These are phyloP conservation scores for Polia nebulosa DNA, from an alignment of 2,888 invertebrate species.

Conservation along the genomic window DNA sequence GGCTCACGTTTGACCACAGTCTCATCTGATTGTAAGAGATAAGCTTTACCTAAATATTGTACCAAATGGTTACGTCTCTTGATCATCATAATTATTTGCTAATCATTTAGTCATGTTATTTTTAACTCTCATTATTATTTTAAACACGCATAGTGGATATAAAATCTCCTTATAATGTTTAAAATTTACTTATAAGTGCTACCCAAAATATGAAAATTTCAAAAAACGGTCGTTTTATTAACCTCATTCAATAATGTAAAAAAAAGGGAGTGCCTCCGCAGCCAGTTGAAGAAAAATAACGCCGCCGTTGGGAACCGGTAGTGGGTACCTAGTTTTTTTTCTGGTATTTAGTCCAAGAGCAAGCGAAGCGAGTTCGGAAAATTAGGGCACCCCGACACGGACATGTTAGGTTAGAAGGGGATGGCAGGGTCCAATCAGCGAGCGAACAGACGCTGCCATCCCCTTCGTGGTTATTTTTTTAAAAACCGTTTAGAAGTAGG, in stretches of 20 bases:
- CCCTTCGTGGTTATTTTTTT: too few relatives aligned
- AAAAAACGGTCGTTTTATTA: constrained; percentile 13
- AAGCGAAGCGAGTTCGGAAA: too few relatives aligned
- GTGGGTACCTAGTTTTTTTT: too few relatives aligned
- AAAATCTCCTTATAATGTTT: constrained; percentile 36
- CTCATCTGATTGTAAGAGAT: constrained; percentile 10
- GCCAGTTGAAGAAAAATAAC: too few relatives aligned
- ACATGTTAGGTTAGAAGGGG: too few relatives aligned
- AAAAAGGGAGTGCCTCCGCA: too few relatives aligned
- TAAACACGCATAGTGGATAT: constrained; percentile 43
- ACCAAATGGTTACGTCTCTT: constrained; percentile 11
- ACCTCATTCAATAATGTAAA: not conserved
- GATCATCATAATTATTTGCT: constrained; percentile 29
- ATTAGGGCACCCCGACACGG: too few relatives aligned
- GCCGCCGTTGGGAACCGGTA: too few relatives aligned
- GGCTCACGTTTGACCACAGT: constrained; percentile 1
- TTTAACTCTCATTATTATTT: constrained; percentile 43
- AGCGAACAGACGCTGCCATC: too few relatives aligned
- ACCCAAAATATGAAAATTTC: constrained; percentile 36
- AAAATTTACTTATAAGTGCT: constrained; percentile 38
- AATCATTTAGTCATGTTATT: constrained; percentile 37
- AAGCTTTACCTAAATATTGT: constrained; percentile 4
- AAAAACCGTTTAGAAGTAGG: too few relatives aligned
- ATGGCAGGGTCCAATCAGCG: too few relatives aligned
- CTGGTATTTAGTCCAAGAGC: too few relatives aligned